Evolutionary conservation across 2,113 vertebrate genomes (phyloP), one percentile per base, ranked within the genome.

Genomic region (Junco hyemalis): DNA sequence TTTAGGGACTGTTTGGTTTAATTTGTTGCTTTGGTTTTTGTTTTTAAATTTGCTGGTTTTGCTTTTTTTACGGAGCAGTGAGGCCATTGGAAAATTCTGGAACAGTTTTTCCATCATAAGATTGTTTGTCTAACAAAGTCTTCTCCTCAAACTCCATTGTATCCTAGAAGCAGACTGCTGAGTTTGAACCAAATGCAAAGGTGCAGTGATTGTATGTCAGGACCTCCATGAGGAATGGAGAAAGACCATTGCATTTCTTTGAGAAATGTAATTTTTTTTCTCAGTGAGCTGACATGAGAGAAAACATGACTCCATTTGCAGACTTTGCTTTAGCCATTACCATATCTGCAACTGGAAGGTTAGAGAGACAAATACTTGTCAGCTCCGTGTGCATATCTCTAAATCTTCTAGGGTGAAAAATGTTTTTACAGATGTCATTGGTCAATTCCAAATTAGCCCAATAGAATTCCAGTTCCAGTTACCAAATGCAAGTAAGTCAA

Each of bases 311-410:
- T 76, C 78, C 1, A 31, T 73, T 73, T 73, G 8, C 21, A 88
- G 59, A 65, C 63, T 72, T 80, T 73, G 21, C 20, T 88, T 63
- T 71, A 68, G 24, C 26, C 48, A 60, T 24, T 26, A 3, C 24
- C 26, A n/a, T 36, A 51, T 13, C 36, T 60, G 8, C 1, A 51
- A 4, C 1, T 54, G n/a, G 22, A 22, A 66, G 11, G 3, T 28
- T 28, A 60, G 57, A 83, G 72, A 35, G 21, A 56, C 6, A 84
- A 85, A 47, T 60, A 20, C 35, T 76, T 23, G 8, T 29, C 33
- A 60, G 5, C 8, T 2, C 0, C 54, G 31, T 28, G 14, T n/a
- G 4, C 17, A 44, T 19, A 10, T 5, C 6, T 42, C 8, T 40
- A 17, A 8, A 45, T 65, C 5, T 82, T 86, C 22, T 20, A 50